phyloP scores from a whole-genome alignment of 2,888 invertebrate species.

The Euphydryas editha region DNA sequence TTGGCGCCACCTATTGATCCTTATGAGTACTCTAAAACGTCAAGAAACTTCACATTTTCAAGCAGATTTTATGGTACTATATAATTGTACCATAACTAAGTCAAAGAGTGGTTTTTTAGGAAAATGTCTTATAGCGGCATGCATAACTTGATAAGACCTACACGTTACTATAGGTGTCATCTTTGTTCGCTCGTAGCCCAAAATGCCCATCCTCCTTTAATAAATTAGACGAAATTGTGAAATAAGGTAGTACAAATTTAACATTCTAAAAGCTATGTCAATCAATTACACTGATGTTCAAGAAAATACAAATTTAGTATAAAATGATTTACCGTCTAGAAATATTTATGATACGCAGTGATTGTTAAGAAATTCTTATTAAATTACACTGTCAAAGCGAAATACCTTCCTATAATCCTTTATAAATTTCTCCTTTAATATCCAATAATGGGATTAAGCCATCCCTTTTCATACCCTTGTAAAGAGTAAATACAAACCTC shows the following conservation, averaged over 20 bases:
- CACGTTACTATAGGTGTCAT: no score
- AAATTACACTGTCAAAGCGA: conserved; percentile 8
- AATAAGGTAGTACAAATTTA: not conserved
- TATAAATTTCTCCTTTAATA: conserved; percentile 9
- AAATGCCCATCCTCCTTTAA: no score
- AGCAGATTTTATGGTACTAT: no score
- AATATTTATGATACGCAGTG: not conserved
- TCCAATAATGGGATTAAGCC: conserved; percentile 1
- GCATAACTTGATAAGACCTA: no score
- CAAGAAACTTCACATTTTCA: no score
- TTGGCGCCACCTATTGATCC: no score
- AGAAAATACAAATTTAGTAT: not conserved
- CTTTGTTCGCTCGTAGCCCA: no score
- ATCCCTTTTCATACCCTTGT: not conserved
- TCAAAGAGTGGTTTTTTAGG: no score
- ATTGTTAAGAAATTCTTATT: conserved; percentile 10
- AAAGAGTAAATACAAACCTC: not conserved
- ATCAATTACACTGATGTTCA: not conserved
- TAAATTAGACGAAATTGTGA: no score
- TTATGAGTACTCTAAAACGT: no score
- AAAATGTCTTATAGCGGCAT: no score
- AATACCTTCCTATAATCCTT: conserved; percentile 3
- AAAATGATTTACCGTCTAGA: not conserved
- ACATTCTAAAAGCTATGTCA: not conserved
- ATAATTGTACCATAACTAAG: no score